These are phyloP conservation scores for Zaprionus nigranus DNA, from an alignment of 1,140 invertebrate genomes.

Conservation along the genomic window DNA sequence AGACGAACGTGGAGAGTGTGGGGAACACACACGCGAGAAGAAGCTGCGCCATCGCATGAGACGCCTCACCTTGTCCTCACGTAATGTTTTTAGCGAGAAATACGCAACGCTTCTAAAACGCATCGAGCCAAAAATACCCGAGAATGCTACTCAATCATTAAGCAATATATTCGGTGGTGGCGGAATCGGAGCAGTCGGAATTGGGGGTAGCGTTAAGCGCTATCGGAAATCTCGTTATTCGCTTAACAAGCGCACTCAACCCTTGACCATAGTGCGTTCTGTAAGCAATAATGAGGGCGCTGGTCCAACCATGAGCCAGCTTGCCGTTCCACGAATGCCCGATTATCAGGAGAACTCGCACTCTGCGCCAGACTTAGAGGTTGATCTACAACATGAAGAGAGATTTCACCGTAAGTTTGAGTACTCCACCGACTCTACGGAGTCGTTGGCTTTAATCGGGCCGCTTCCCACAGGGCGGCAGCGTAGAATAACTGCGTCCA, in stretches of 20 bases:
- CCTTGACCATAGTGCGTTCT: slow-evolving; percentile 86
- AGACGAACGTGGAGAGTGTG: slow-evolving; percentile 85
- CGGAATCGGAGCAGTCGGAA: not conserved
- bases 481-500: slow-evolving; percentile 4
- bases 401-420: slow-evolving; percentile 45
- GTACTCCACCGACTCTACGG: slow-evolving; percentile 64
- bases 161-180: slow-evolving; percentile 55
- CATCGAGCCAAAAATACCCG: slow-evolving; percentile 70
- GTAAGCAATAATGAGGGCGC: slow-evolving; percentile 85
- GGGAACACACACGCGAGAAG: slow-evolving; percentile 77
- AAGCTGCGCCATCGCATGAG: slow-evolving; percentile 86
- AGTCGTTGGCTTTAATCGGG: slow-evolving; percentile 54
- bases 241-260: slow-evolving; percentile 33
- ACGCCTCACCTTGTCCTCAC: slow-evolving; percentile 86
- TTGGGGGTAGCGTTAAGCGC: slow-evolving; percentile 14
- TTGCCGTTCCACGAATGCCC: slow-evolving; percentile 52
- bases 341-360: slow-evolving; percentile 64
- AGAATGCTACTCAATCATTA: slow-evolving; percentile 69
- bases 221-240: slow-evolving; percentile 56
- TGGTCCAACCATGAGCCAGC: slow-evolving; percentile 37
- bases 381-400: slow-evolving; percentile 13
- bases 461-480: slow-evolving; percentile 44
- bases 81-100: slow-evolving; percentile 86
- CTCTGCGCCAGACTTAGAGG: slow-evolving; percentile 59
- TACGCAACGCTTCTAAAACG: slow-evolving; percentile 84